Evolutionary conservation across 2,888 invertebrate species (phyloP).

Genomic region (Malacosoma neustria): DNA sequence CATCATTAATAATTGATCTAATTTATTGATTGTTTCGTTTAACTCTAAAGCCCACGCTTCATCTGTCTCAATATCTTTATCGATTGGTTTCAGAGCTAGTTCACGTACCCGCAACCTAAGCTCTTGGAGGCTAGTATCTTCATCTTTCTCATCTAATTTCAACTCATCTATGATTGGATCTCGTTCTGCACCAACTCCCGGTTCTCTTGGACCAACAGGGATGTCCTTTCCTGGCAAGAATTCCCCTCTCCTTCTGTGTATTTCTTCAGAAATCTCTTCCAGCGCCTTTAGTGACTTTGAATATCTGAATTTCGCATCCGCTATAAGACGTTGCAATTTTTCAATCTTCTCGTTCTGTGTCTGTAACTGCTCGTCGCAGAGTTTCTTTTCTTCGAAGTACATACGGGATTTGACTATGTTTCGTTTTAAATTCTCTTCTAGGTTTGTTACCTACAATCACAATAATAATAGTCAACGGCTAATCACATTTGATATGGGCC

Average conservation of each 20-base stretch:
- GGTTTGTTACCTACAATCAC: conserved; percentile 76
- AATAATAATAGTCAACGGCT: too few species aligned
- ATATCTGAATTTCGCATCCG: conserved; percentile 86
- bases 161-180: conserved; percentile 60
- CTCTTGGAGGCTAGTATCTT: conserved; percentile 77
- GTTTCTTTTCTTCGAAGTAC: conserved; percentile 93
- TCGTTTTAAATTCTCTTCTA: conserved; percentile 88
- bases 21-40: conserved; percentile 84
- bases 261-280: conserved; percentile 94
- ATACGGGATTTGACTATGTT: conserved; percentile 90
- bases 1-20: conserved; percentile 82
- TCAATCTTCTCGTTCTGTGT: conserved; percentile 90
- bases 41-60: conserved; percentile 85
- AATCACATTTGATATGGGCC: too few species aligned
- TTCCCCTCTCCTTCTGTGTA: conserved; percentile 81
- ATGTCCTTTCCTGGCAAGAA: conserved; percentile 61
- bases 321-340: conserved; percentile 85
- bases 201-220: conserved; percentile 76
- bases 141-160: conserved; percentile 48
- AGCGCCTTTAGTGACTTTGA: conserved; percentile 87
- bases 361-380: conserved; percentile 89
- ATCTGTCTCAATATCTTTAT: conserved; percentile 81
- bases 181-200: conserved; percentile 85
- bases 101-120: conserved; percentile 81
- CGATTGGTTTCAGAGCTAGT: conserved; percentile 82